Conservation (phyloP, 2,797 vertebrate species). For the Petrocephalus schoutedeni region DNA sequence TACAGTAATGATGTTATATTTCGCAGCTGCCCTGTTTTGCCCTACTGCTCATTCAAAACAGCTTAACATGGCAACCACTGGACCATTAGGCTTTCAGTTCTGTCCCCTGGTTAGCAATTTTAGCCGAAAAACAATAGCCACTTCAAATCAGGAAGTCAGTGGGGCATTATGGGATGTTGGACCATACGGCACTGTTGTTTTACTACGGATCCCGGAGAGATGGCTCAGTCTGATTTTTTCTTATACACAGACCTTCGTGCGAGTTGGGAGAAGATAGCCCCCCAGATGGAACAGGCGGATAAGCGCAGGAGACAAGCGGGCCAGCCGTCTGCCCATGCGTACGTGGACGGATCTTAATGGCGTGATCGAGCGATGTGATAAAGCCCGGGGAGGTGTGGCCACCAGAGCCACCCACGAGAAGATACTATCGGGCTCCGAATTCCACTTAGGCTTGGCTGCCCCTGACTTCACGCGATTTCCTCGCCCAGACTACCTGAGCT, state of each 20-base stretch:
- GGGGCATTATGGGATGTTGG: not conserved
- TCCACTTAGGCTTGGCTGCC: not conserved
- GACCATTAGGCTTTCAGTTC: not conserved
- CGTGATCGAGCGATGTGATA: constrained; percentile 25
- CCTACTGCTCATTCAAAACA: not conserved
- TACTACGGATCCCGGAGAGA: not conserved
- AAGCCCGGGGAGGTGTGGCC: not conserved
- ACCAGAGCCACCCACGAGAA: constrained; percentile 19
- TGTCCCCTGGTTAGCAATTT: not conserved
- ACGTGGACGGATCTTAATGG: not conserved
- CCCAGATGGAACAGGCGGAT: constrained; percentile 33
- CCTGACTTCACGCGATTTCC: not conserved
- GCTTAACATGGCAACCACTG: not conserved
- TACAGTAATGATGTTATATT: not conserved
- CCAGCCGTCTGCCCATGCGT: constrained; percentile 28
- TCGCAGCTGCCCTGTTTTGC: not conserved
- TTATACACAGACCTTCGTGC: constrained; percentile 33
- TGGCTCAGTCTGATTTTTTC: constrained; percentile 13
- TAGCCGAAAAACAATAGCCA: not conserved
- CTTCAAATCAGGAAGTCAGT: not conserved
- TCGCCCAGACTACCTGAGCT: not conserved
- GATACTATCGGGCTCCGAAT: constrained; percentile 28
- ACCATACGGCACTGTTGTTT: constrained; percentile 2
- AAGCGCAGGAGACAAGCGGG: constrained; percentile 21
- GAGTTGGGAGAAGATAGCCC: constrained; percentile 30